Conservation (phyloP, 2,888 invertebrate species). For the Stegana nigrithorax region DNA sequence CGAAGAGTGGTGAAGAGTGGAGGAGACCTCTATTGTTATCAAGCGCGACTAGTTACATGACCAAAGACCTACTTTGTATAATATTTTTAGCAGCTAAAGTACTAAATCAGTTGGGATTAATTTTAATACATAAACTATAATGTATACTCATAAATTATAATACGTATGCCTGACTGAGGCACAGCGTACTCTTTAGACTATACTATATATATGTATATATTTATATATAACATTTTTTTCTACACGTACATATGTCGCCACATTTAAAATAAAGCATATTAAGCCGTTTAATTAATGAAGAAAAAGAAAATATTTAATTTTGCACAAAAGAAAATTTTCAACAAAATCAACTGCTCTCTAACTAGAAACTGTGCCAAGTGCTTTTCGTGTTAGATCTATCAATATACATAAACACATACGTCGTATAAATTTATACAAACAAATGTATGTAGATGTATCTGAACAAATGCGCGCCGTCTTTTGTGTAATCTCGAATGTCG, state of each 20-base stretch:
- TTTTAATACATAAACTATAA: no score
- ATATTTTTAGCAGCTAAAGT: no score
- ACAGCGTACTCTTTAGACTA: no score
- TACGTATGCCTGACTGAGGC: no score
- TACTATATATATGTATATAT: slow-evolving; percentile 3
- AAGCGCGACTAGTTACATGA: no score
- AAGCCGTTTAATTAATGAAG: slow-evolving; percentile 27
- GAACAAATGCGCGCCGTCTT: slow-evolving; percentile 25
- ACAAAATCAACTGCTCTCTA: slow-evolving; percentile 38
- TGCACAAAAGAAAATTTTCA: background rate
- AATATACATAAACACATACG: slow-evolving; percentile 5
- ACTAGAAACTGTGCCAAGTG: slow-evolving; percentile 58
- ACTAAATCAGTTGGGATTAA: no score
- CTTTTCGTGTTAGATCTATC: slow-evolving; percentile 42
- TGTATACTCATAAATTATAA: no score
- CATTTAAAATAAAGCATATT: slow-evolving; percentile 40
- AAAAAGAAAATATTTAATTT: slow-evolving; percentile 15
- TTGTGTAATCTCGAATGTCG: slow-evolving; percentile 27
- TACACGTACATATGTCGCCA: slow-evolving; percentile 40
- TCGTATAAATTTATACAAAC: slow-evolving; percentile 27
- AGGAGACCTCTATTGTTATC: no score
- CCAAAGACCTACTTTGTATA: no score
- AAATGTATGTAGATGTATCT: slow-evolving; percentile 33
- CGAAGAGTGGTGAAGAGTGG: no score
- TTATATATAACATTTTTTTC: background rate